Evolutionary conservation across 1,140 invertebrate species (phyloP).

Genomic region (Lamellibrachia luymesi): DNA sequence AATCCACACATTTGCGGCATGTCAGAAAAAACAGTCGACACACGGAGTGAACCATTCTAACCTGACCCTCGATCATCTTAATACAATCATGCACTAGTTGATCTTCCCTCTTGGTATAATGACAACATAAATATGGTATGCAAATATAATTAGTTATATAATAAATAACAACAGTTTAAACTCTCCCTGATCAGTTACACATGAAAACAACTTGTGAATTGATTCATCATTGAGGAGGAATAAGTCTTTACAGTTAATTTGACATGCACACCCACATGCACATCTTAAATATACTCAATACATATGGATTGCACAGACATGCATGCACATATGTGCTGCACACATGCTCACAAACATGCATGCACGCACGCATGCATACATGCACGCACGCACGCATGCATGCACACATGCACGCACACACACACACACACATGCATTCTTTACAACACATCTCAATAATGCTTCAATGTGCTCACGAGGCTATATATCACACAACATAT

Average conservation of each 20-base stretch:
- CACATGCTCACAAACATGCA: neutral
- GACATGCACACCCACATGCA: neutral
- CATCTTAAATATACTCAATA: neutral
- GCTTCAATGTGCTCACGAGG: neutral
- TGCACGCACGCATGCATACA: neutral
- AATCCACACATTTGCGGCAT: neutral
- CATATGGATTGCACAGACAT: neutral
- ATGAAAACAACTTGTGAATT: neutral
- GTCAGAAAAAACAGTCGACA: neutral
- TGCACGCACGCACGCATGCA: neutral
- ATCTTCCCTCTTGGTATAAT: constrained; percentile 1
- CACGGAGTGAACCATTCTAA: neutral
- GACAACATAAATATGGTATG: neutral
- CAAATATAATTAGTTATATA: neutral
- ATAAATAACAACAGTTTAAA: neutral
- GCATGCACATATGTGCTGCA: neutral
- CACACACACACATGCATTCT: neutral
- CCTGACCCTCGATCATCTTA: neutral
- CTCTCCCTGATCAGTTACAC: neutral
- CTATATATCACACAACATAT: neutral
- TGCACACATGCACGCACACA: neutral
- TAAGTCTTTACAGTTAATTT: neutral
- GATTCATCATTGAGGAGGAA: neutral
- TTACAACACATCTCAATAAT: neutral
- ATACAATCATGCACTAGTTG: neutral